These are phyloP conservation scores for Parapsyche elsis DNA, from an alignment of 1,140 invertebrate species.

Conservation along the genomic window DNA sequence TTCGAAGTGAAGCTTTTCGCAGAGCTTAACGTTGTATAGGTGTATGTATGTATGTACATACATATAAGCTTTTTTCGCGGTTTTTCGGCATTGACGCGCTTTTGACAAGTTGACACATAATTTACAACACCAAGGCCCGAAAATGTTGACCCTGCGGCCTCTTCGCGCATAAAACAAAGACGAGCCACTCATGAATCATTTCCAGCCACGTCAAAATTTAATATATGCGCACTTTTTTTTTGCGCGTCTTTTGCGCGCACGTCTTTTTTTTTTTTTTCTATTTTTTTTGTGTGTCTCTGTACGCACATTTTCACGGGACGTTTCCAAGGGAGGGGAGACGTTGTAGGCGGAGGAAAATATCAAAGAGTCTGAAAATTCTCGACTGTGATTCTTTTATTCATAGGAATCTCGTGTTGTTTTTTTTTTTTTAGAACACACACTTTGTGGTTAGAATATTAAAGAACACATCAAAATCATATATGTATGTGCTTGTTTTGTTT, in stretches of 20 bases:
- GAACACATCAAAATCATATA: too few species aligned
- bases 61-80: not conserved
- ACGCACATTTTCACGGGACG: too few species aligned
- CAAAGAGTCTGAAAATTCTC: not conserved
- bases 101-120: constrained; percentile 46
- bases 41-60: not conserved
- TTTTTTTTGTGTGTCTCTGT: not conserved
- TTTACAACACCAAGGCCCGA: constrained; percentile 28
- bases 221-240: constrained; percentile 34
- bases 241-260: not conserved
- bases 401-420: not conserved
- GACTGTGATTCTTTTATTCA: constrained; percentile 1
- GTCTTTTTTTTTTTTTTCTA: not conserved
- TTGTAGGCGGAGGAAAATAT: too few species aligned
- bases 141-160: constrained; percentile 36
- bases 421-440: not conserved
- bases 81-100: constrained; percentile 31
- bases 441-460: too few species aligned
- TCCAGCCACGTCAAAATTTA: constrained; percentile 40
- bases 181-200: constrained; percentile 37
- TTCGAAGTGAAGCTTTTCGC: not conserved
- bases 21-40: not conserved
- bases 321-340: too few species aligned
- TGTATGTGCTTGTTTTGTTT: too few species aligned
- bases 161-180: constrained; percentile 33